Evolutionary conservation across 2,888 invertebrate genomes (phyloP), one percentile per base, ranked within the genome.

Genomic region (Drosophila robusta): DNA sequence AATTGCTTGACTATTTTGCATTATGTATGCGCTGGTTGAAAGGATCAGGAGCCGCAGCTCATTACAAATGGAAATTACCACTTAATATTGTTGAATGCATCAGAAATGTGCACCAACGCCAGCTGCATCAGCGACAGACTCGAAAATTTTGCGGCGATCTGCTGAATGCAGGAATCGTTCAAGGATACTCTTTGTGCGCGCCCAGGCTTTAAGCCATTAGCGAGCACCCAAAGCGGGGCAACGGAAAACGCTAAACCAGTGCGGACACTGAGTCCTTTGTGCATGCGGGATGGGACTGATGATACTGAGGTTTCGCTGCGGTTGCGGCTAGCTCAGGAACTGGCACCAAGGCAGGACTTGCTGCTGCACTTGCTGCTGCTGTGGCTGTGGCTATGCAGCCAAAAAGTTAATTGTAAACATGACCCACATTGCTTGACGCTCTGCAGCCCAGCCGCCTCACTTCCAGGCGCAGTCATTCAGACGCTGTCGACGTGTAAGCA

Each of bases 381-480:
- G 11, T n/a, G 38, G 61, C 56, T 50, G 47, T 24, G 51, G 42
- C 26, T 32, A 12, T 44, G 54, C 44, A 39, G 67, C 75, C 72
- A 60, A 75, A 83, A 86, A 88, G 81, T 86, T 86, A 85, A 88
- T 85, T 85, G 88, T 86, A 88, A 86, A 86, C 87, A 85, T 85
- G 86, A 85, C 85, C 85, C 73, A 85, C 76, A 78, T 85, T 73
- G 24, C 45, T 60, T n/a, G 51, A 16, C 36, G 56, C 36, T 54
- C 54, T 26, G 54, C 45, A 45, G 54, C 47, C 12, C 34, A 34
- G 34, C 34, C 34, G 34, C 34, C 4, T 34, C 34, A 12, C 34
- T 34, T 34, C 14, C 22, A 32, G 45, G 4, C 32, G 44, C 32
- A 22, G 45, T 55, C 42, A 24, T 16, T 49, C 42, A 16, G 56